Percentiles rank a stretch among this genome's conserved stretches.
These are phyloP conservation scores for Plecotus auritus DNA, from an alignment of 2,113 vertebrate genomes.

Conservation along the genomic window DNA sequence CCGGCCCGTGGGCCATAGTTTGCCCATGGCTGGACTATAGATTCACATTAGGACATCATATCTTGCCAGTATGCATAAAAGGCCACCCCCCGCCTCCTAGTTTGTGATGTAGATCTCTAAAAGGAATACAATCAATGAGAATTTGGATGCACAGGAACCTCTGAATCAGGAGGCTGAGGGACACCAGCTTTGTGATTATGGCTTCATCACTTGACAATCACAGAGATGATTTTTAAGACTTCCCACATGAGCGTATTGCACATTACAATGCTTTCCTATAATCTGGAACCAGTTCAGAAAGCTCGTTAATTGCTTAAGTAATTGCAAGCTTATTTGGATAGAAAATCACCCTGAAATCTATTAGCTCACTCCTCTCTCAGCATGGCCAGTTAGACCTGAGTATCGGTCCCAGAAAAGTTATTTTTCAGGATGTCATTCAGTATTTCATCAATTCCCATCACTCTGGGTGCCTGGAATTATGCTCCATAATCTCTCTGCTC, in stretches of 20 bases:
- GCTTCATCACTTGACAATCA: constrained; percentile 68
- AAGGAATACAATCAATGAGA: constrained; percentile 59
- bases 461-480: constrained; percentile 37
- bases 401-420: constrained; percentile 40
- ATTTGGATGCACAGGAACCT: constrained; percentile 53
- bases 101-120: constrained; percentile 18
- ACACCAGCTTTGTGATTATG: constrained; percentile 59
- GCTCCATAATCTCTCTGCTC: constrained; percentile 39
- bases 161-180: constrained; percentile 41
- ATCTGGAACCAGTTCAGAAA: constrained; percentile 68
- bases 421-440: constrained; percentile 43
- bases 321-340: constrained; percentile 57
- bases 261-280: constrained; percentile 65
- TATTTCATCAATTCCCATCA: constrained; percentile 51
- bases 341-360: constrained; percentile 56
- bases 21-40: no score
- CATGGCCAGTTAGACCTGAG: constrained; percentile 39
- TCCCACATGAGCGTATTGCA: constrained; percentile 50
- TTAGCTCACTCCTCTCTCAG: constrained; percentile 45
- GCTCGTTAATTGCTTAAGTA: constrained; percentile 75
- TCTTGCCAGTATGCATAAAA: background rate
- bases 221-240: constrained; percentile 61
- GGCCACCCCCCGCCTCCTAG: background rate
- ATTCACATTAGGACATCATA: background rate
- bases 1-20: no score